A percentile compares a stretch with the other conserved stretches of the same genome.
phyloP scores from a whole-genome alignment of 1,140 invertebrate genomes.

The Papilio helenus region DNA sequence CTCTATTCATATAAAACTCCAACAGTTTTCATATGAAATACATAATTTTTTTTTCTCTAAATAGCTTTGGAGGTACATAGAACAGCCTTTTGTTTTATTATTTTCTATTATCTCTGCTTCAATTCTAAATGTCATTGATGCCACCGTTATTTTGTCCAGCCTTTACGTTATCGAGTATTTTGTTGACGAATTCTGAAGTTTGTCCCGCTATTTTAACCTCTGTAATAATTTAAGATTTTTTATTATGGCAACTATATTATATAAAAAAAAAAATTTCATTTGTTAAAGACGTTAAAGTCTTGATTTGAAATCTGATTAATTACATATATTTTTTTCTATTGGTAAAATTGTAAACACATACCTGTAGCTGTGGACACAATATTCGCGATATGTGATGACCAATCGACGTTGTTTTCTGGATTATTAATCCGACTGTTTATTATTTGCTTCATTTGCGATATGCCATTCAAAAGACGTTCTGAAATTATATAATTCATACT shows the following conservation, averaged over 20 bases:
- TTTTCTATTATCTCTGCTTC: constrained; percentile 57
- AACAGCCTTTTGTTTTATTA: constrained; percentile 80
- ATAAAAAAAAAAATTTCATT: too few species aligned
- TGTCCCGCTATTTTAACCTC: constrained; percentile 75
- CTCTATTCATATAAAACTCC: constrained; percentile 75
- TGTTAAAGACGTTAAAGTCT: too few species aligned
- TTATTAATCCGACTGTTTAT: constrained; percentile 65
- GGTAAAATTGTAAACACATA: constrained; percentile 43
- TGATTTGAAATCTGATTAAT: neutral
- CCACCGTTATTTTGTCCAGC: constrained; percentile 70
- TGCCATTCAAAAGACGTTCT: constrained; percentile 74
- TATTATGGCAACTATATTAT: too few species aligned
- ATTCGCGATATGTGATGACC: constrained; percentile 64
- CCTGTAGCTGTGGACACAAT: constrained; percentile 73
- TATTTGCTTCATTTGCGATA: constrained; percentile 74
- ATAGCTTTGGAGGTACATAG: constrained; percentile 82
- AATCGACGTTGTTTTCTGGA: constrained; percentile 70
- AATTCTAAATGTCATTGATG: constrained; percentile 65
- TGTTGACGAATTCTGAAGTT: constrained; percentile 78
- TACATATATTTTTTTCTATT: neutral
- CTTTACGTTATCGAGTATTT: constrained; percentile 74
- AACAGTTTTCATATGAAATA: constrained; percentile 72
- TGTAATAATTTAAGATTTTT: constrained; percentile 48
- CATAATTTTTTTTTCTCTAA: constrained; percentile 70
- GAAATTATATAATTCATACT: constrained; percentile 44